Evolutionary conservation across 2,113 vertebrate species (phyloP), one percentile per base, ranked within the genome.

Genomic region (Rhodinocichla rosea): DNA sequence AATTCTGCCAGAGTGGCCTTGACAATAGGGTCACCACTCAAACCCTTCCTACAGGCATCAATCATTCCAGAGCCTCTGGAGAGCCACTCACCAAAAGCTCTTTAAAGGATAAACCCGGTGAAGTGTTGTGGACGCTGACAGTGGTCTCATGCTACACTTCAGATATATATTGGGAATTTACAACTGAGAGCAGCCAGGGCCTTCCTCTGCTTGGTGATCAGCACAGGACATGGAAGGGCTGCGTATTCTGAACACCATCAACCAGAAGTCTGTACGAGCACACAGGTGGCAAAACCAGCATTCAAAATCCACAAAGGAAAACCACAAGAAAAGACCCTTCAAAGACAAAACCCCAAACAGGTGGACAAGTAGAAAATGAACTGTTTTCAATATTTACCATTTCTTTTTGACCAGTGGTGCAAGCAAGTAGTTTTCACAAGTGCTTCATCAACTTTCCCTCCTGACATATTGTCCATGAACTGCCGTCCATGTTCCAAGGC

Each of bases 381-480:
- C 9, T 9, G 20, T 18, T 84, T 89, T 82, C 65, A 71, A 45
- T 85, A 93, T 98, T 98, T 95, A 99, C 99, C 99, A 26, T 98
- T 99, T 97, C 98, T 98, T 98, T 99, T 99, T 83, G 98, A 98
- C 99, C 99, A 99, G 78, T 98, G 98, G 95, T 99, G 99, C 94
- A 99, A 98, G 97, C 99, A 99, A 94, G 99, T 99, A 97, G 98
- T 99, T 97, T 99, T 99, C 90, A 99, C 99, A 97, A 99, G 98
- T 57, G 98, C 98, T 98, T 99, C 99, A 64, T 99, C 99, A 93
- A 99, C 99, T 94, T 99, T 99, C 73, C 99, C 99, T 59, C 99
- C 99, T 12, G 99, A 99, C 99, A 99, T 99, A 98, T 99, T 99
- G 98, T 99, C 99, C 99, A 99, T 99, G 97, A 99, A 99, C 97